phyloP scores from a whole-genome alignment of 2,797 vertebrate species.

The Chiloscyllium punctatum region DNA sequence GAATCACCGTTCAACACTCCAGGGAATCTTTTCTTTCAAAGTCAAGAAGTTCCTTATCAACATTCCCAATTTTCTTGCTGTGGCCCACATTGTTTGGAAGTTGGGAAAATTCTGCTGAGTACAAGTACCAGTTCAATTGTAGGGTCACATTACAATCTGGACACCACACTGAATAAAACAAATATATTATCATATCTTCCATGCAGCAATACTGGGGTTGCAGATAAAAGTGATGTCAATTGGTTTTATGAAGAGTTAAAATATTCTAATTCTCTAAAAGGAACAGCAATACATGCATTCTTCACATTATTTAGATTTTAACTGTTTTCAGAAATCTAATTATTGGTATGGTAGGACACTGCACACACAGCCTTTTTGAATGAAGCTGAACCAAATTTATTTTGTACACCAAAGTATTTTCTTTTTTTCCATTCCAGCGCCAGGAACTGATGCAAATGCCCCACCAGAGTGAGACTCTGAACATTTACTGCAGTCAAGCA shows the following conservation, averaged over 20 bases:
- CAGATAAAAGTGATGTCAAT: neutral
- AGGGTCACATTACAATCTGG: neutral
- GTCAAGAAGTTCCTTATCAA: too few species aligned
- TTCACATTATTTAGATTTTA: neutral
- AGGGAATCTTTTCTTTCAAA: too few species aligned
- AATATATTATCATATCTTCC: neutral
- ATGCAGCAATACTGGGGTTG: neutral
- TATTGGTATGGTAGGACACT: too few species aligned
- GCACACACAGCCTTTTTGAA: neutral
- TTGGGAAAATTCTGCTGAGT: too few species aligned
- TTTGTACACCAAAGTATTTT: neutral
- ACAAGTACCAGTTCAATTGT: neutral
- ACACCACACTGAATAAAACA: neutral
- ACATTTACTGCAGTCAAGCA: neutral
- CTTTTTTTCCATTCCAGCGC: neutral
- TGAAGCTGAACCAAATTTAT: neutral
- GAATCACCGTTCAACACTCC: too few species aligned
- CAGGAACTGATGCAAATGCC: neutral
- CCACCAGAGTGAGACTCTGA: neutral
- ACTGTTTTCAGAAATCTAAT: neutral
- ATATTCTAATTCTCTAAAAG: neutral
- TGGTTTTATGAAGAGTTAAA: neutral
- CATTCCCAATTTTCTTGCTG: too few species aligned
- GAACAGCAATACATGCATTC: neutral
- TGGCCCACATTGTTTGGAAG: too few species aligned